phyloP scores from a whole-genome alignment of 2,888 invertebrate species.

The Drepanosiphum platanoidis region DNA sequence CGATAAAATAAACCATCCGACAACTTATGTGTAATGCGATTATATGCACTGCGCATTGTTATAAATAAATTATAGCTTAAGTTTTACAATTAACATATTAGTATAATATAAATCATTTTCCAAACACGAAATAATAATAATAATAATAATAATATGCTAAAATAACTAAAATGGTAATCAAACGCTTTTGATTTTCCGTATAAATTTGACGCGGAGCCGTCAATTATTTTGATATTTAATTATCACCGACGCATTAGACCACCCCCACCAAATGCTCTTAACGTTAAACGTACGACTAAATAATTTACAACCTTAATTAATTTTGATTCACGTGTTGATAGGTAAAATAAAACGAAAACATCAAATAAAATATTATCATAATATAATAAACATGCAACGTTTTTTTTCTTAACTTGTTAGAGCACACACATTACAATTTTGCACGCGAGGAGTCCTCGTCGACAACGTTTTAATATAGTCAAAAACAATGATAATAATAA shows the following conservation, averaged over 20 bases:
- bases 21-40: neutral
- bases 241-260: constrained; percentile 41
- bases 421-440: neutral
- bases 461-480: too few species aligned
- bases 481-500: neutral
- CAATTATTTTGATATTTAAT: constrained; percentile 50
- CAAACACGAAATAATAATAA: too few species aligned
- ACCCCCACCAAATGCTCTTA: constrained; percentile 36
- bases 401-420: neutral
- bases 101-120: constrained; percentile 25
- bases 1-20: neutral
- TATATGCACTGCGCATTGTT: neutral
- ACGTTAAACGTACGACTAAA: constrained; percentile 15
- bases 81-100: constrained; percentile 1
- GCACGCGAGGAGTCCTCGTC: too few species aligned
- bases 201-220: constrained; percentile 12
- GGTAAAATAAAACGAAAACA: constrained; percentile 5
- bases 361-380: neutral
- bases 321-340: constrained; percentile 37
- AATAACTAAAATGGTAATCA: constrained; percentile 48
- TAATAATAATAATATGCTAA: constrained; percentile 35
- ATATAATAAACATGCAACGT: neutral
- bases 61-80: neutral
- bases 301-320: constrained; percentile 38
- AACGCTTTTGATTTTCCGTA: constrained; percentile 48